phyloP scores from a whole-genome alignment of 2,888 invertebrate species.

The Andrena marginata region DNA sequence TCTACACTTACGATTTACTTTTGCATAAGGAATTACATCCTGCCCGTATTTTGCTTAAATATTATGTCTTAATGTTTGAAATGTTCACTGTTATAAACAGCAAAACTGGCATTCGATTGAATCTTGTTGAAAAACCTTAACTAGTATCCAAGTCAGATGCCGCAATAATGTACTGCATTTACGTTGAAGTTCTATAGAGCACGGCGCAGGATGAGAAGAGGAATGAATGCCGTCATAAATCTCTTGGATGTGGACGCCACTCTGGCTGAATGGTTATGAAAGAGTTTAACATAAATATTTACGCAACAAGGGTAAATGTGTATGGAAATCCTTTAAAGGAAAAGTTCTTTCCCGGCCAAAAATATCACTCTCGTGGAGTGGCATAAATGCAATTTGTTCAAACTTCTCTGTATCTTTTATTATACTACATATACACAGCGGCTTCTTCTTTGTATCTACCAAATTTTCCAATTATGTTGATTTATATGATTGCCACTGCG shows the following conservation, averaged over 20 bases:
- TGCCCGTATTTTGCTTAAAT: too few relatives aligned
- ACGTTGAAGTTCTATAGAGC: constrained; percentile 23
- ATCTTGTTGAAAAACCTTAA: background rate
- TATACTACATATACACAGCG: background rate
- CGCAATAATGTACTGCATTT: constrained; percentile 29
- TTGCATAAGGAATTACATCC: too few relatives aligned
- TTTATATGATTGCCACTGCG: too few relatives aligned
- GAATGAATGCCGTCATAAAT: constrained; percentile 42
- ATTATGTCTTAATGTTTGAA: too few relatives aligned
- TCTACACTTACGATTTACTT: too few relatives aligned
- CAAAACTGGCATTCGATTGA: constrained; percentile 12
- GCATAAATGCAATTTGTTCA: constrained; percentile 24
- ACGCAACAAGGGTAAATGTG: constrained; percentile 7
- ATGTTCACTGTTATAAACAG: too few relatives aligned
- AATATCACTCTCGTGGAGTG: constrained; percentile 9
- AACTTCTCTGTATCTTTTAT: background rate
- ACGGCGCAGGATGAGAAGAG: constrained; percentile 15
- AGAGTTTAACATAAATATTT: constrained; percentile 47
- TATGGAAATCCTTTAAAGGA: background rate
- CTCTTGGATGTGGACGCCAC: constrained; percentile 29
- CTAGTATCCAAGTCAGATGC: constrained; percentile 10
- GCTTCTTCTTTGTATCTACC: background rate
- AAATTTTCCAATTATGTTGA: too few relatives aligned
- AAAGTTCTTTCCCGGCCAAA: constrained; percentile 9
- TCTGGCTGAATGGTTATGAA: constrained; percentile 41